phyloP scores from a whole-genome alignment of 2,888 invertebrate species.

The Platypus cylindrus region DNA sequence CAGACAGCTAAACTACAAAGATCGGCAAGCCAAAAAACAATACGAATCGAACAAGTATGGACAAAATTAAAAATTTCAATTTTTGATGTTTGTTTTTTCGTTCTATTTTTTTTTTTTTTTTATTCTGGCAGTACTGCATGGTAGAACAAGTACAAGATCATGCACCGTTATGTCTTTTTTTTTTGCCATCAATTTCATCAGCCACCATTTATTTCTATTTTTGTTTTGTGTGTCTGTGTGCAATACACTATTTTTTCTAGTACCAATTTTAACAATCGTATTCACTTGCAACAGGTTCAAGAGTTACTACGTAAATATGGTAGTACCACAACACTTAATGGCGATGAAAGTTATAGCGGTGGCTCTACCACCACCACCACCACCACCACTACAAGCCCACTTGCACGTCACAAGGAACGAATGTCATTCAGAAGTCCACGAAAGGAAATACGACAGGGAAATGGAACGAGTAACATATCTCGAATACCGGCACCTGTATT shows the following conservation, averaged over 20 bases:
- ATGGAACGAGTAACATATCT: slow-evolving; percentile 28
- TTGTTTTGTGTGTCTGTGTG: no score
- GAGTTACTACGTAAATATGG: slow-evolving; percentile 51
- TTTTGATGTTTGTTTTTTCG: no score
- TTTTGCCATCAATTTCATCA: no score
- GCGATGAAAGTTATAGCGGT: slow-evolving; percentile 38
- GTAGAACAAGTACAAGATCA: no score
- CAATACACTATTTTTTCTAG: no score
- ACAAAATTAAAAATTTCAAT: no score
- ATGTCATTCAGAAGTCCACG: slow-evolving; percentile 35
- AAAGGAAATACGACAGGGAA: slow-evolving; percentile 40
- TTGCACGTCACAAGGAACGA: slow-evolving; percentile 18
- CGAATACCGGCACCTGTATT: slow-evolving; percentile 40
- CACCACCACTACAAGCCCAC: slow-evolving; percentile 21
- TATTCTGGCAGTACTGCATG: no score
- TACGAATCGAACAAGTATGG: slow-evolving; percentile 14
- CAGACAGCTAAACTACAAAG: slow-evolving; percentile 15
- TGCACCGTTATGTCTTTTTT: no score
- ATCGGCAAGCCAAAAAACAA: slow-evolving; percentile 12
- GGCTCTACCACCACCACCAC: no score
- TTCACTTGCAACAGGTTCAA: slow-evolving; percentile 42
- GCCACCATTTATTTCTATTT: no score
- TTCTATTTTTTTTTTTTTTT: no score
- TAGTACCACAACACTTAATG: slow-evolving; percentile 43
- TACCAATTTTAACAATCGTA: no score